Evolutionary conservation across 2,113 vertebrate genomes (phyloP).

Genomic region (Stigmatopora argus): DNA sequence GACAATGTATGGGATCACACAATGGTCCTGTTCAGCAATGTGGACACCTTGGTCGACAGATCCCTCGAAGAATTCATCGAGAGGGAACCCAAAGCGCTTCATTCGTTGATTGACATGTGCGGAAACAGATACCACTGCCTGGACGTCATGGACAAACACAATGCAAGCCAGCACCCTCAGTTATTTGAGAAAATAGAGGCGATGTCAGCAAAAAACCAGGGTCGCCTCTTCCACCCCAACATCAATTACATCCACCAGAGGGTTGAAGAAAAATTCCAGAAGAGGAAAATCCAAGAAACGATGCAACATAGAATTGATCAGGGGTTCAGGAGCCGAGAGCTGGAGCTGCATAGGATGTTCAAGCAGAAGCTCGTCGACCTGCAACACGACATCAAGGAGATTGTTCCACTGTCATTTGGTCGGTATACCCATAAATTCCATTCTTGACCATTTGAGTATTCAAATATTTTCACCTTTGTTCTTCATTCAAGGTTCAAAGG

Average conservation of each 20-base stretch:
- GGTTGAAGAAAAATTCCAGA: constrained; percentile 21
- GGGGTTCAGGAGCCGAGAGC: constrained; percentile 26
- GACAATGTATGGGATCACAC: constrained; percentile 45
- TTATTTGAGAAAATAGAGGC: constrained; percentile 53
- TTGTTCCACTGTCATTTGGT: constrained; percentile 13
- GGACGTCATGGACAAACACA: constrained; percentile 26
- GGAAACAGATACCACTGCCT: constrained; percentile 48
- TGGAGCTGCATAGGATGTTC: constrained; percentile 22
- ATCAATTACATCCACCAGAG: constrained; percentile 5
- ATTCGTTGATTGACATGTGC: constrained; percentile 48
- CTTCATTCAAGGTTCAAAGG: constrained; percentile 6
- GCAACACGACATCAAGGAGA: constrained; percentile 7
- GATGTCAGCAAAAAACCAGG: constrained; percentile 33
- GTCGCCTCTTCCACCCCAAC: constrained; percentile 26
- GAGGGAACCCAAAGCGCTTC: constrained; percentile 19
- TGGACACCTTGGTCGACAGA: constrained; percentile 29
- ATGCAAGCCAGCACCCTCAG: constrained; percentile 30
- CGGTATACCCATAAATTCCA: constrained; percentile 11
- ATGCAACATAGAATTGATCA: constrained; percentile 10
- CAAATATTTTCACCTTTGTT: not conserved
- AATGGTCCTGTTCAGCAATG: constrained; percentile 43
- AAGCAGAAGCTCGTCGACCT: constrained; percentile 19
- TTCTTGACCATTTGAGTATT: not conserved
- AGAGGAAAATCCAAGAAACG: constrained; percentile 18
- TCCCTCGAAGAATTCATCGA: constrained; percentile 50